Evolutionary conservation across 2,113 vertebrate species (phyloP).

Genomic region (Cebidichthys violaceus): DNA sequence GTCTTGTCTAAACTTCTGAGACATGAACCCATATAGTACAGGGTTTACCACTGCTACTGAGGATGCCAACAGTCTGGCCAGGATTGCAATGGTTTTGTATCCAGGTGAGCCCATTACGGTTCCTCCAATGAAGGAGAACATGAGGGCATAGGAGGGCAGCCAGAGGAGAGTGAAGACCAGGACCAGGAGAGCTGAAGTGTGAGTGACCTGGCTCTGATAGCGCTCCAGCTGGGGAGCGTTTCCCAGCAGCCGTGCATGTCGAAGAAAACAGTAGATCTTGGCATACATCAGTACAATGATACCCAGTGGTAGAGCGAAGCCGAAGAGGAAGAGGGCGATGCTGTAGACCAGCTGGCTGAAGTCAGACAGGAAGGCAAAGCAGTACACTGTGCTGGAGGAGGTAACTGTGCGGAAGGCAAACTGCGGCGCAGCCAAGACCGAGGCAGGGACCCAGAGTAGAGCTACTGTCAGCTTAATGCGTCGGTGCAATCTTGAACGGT

Average conservation of each 20-base stretch:
- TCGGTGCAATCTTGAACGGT: conserved; percentile 65
- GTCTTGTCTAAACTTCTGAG: conserved; percentile 82
- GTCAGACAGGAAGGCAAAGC: conserved; percentile 82
- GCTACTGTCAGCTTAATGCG: conserved; percentile 60
- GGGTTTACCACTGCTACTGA: conserved; percentile 83
- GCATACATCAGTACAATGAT: conserved; percentile 82
- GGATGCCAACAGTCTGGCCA: conserved; percentile 78
- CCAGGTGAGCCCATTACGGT: conserved; percentile 2
- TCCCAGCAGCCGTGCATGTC: conserved; percentile 48
- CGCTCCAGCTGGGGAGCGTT: conserved; percentile 76
- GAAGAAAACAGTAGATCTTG: conserved; percentile 83
- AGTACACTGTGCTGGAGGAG: conserved; percentile 57
- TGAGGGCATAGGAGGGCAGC: conserved; percentile 84
- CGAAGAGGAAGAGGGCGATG: conserved; percentile 79
- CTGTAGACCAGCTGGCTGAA: conserved; percentile 82
- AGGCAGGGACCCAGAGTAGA: conserved; percentile 80
- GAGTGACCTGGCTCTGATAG: conserved; percentile 84
- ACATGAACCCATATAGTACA: conserved; percentile 81
- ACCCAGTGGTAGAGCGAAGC: conserved; percentile 80
- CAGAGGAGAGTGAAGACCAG: conserved; percentile 84
- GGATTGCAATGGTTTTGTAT: conserved; percentile 60
- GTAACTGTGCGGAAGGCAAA: conserved; percentile 79
- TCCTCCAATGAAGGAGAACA: conserved; percentile 78
- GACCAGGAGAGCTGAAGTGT: conserved; percentile 83
- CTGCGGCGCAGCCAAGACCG: conserved; percentile 81